Conservation (phyloP, 1,140 invertebrate species). For the Orchestia grillus region DNA sequence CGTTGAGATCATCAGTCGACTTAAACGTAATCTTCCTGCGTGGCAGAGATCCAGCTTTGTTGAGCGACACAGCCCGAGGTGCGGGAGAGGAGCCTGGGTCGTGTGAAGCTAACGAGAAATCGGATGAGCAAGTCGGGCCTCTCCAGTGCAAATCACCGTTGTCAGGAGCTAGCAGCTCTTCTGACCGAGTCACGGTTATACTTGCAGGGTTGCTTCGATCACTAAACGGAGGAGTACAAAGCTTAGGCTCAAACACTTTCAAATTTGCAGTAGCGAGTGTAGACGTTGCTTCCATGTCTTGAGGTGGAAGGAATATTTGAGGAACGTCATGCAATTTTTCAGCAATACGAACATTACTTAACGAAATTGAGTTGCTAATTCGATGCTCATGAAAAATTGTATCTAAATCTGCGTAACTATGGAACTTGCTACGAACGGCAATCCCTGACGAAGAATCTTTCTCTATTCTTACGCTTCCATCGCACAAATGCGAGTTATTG, state of each 20-base stretch:
- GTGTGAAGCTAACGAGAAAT: neutral
- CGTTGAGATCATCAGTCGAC: slow-evolving; percentile 13
- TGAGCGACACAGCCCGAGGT: neutral
- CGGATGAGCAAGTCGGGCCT: neutral
- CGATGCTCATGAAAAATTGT: neutral
- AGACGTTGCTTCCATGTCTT: neutral
- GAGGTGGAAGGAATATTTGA: neutral
- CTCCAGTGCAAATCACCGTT: neutral
- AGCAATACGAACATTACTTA: neutral
- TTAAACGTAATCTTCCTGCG: slow-evolving; percentile 23
- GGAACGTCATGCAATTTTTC: neutral
- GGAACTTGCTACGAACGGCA: neutral
- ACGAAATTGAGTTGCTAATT: neutral
- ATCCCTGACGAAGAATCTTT: neutral
- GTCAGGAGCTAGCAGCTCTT: neutral
- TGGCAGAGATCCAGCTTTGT: slow-evolving; percentile 14
- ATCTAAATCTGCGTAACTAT: neutral
- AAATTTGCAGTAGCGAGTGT: neutral
- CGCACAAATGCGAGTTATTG: neutral
- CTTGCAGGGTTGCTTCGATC: neutral
- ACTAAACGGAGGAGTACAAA: neutral
- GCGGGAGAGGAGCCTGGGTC: neutral
- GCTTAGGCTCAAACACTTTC: neutral
- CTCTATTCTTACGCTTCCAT: neutral
- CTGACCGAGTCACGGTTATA: neutral